Conservation (phyloP, 2,113 vertebrate genomes). For the Bambusicola thoracicus region DNA sequence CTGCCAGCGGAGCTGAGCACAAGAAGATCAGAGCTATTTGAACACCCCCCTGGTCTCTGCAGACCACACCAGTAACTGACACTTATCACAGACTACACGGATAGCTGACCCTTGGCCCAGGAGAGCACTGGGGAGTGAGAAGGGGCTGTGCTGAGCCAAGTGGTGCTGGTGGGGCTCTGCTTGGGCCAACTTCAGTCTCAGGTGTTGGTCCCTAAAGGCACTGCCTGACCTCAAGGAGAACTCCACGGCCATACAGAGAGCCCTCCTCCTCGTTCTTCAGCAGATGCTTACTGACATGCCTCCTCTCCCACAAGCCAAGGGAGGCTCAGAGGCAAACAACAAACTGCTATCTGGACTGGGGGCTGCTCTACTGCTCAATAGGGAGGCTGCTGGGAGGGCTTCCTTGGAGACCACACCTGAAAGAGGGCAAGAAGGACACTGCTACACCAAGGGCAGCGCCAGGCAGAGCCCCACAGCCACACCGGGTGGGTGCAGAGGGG, state of each 20-base stretch:
- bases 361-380: not conserved
- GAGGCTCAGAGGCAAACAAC: not conserved
- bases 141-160: not conserved
- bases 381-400: not conserved
- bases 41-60: not conserved
- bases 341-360: not conserved
- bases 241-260: not conserved
- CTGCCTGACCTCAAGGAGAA: not conserved
- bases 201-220: not conserved
- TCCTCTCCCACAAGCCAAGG: rapidly evolving
- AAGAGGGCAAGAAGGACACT: not conserved
- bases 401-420: not conserved
- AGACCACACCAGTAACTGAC: not conserved
- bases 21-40: not conserved
- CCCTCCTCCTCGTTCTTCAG: not conserved
- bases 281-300: not conserved
- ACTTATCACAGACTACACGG: not conserved
- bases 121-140: not conserved
- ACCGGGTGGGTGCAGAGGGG: not conserved
- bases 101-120: not conserved
- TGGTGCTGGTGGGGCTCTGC: not conserved
- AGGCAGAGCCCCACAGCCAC: not conserved
- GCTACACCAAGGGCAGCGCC: not conserved
- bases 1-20: not conserved
- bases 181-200: not conserved